Evolutionary conservation across 2,888 invertebrate species (phyloP).

Genomic region (Glomeris marginata): DNA sequence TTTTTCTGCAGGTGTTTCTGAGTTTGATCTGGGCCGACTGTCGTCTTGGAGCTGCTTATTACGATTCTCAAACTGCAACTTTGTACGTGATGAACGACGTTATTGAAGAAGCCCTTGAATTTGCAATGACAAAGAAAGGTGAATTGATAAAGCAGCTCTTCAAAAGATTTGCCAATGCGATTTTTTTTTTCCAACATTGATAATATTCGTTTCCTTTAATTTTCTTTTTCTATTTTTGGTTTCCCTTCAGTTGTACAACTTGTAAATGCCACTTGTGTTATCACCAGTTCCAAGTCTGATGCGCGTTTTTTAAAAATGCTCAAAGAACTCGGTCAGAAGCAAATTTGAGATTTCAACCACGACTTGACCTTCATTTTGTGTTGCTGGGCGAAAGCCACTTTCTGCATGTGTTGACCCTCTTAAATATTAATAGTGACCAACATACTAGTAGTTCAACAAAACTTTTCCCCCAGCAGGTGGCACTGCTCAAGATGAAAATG

Average conservation of each 20-base stretch:
- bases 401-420: neutral
- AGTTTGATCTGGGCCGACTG: conserved; percentile 48
- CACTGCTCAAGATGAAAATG: too few relatives aligned
- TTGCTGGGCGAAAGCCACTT: neutral
- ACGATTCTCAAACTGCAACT: conserved; percentile 46
- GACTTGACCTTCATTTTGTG: neutral
- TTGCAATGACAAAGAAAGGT: conserved; percentile 38
- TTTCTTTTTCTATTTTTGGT: conserved; percentile 1
- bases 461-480: too few relatives aligned
- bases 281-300: conserved; percentile 27
- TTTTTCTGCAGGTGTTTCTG: conserved; percentile 47
- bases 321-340: conserved; percentile 15
- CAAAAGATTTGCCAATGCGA: neutral
- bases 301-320: conserved; percentile 26
- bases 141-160: neutral
- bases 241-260: conserved; percentile 24
- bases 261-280: conserved; percentile 24
- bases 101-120: conserved; percentile 46
- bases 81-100: conserved; percentile 52
- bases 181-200: conserved; percentile 1
- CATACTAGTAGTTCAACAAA: too few relatives aligned
- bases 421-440: too few relatives aligned
- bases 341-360: neutral
- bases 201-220: too few relatives aligned
- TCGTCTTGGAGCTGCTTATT: conserved; percentile 57